Evolutionary conservation across 2,888 invertebrate genomes (phyloP).

Genomic region (Tipula unca): DNA sequence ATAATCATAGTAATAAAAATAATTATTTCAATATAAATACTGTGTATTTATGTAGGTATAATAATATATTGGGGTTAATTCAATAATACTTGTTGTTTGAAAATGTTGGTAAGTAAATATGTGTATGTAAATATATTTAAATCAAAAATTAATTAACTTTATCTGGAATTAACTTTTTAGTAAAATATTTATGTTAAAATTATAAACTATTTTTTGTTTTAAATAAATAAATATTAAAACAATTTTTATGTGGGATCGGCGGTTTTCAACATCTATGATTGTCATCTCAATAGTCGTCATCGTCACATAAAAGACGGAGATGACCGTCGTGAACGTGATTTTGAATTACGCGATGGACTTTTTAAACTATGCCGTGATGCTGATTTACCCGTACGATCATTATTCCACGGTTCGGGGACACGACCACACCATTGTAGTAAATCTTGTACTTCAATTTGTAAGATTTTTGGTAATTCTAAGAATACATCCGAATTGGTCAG

Average conservation of each 20-base stretch:
- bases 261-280: conserved; percentile 19
- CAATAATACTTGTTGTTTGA: neutral
- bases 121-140: too few relatives aligned
- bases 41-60: too few relatives aligned
- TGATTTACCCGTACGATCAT: conserved; percentile 28
- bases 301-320: conserved; percentile 38
- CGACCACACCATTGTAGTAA: conserved; percentile 39
- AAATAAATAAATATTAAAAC: neutral
- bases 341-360: conserved; percentile 33
- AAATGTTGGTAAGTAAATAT: neutral
- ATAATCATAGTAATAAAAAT: neutral
- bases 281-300: conserved; percentile 24
- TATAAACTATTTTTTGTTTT: neutral
- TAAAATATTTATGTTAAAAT: neutral
- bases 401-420: conserved; percentile 36
- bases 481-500: conserved; percentile 36
- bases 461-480: conserved; percentile 33
- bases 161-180: neutral
- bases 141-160: neutral
- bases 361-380: conserved; percentile 33
- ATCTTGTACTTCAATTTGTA: conserved; percentile 38
- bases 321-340: conserved; percentile 36
- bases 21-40: neutral
- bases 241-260: neutral
- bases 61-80: neutral